phyloP scores from a whole-genome alignment of 2,113 vertebrate species.

The Phoxinus phoxinus region DNA sequence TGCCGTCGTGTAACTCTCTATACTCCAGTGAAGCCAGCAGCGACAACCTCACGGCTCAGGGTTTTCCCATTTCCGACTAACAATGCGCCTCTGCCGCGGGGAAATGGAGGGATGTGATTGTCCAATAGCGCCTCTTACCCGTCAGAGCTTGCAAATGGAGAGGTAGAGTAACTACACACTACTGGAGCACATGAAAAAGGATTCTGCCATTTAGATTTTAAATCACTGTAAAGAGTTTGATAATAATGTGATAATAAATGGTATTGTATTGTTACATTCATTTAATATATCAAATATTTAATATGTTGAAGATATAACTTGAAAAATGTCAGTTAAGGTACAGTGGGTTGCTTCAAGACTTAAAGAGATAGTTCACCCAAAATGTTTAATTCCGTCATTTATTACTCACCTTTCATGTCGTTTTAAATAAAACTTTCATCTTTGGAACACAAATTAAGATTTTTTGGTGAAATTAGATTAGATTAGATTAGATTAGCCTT shows the following conservation, averaged over 20 bases:
- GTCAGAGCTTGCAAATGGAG: background rate
- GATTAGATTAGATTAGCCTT: no score
- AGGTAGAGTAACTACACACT: background rate
- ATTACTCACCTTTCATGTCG: no score
- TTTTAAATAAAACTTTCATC: no score
- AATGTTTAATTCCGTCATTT: no score
- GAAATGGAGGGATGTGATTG: background rate
- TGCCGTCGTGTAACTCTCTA: constrained; percentile 51
- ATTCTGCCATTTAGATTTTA: background rate
- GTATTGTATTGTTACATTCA: background rate
- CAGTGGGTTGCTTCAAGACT: background rate
- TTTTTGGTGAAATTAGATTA: no score
- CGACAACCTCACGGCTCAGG: constrained; percentile 36
- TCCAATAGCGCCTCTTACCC: background rate
- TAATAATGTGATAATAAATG: background rate
- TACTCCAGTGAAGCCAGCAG: constrained; percentile 45
- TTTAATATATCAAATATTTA: background rate
- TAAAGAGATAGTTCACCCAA: no score
- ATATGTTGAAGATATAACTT: background rate
- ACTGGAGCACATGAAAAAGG: background rate
- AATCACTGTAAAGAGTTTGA: background rate
- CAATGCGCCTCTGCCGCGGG: constrained; percentile 40
- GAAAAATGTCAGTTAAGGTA: background rate
- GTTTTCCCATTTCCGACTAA: constrained; percentile 40
- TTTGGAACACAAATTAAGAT: no score